Conservation (phyloP, 2,113 vertebrate genomes). For the Recurvirostra avosetta region DNA sequence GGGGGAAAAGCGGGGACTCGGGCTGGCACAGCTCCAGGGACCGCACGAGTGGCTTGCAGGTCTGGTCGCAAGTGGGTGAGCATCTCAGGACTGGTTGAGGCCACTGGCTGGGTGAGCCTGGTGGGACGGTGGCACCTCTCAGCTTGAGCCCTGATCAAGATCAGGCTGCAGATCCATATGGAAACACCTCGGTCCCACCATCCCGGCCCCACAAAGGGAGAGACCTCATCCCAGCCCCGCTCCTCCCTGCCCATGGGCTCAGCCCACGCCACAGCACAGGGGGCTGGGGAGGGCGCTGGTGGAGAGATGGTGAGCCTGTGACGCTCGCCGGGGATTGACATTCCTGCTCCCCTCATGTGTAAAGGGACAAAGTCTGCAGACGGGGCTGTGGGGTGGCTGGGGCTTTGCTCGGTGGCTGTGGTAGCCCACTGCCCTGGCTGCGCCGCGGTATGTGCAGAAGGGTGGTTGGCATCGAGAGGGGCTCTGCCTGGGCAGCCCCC, state of each 20-base stretch:
- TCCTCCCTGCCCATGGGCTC: not conserved
- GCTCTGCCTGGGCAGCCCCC: not conserved
- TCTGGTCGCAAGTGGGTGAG: not conserved
- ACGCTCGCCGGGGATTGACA: not conserved
- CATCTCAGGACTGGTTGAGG: not conserved
- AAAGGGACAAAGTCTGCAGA: constrained; percentile 54
- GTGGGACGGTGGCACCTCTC: not conserved
- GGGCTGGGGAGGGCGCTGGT: not conserved
- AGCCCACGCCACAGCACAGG: not conserved
- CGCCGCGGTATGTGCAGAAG: not conserved
- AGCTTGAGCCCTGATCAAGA: not conserved
- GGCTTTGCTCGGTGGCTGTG: not conserved
- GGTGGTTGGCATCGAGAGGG: not conserved
- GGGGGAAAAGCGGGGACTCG: not conserved
- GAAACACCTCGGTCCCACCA: fast-evolving
- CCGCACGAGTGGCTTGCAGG: fast-evolving
- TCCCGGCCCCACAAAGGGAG: not conserved
- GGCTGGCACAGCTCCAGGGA: not conserved
- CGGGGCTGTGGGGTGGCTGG: not conserved
- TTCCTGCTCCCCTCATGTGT: constrained; percentile 53
- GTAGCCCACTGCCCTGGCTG: not conserved
- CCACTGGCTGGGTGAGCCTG: fast-evolving
- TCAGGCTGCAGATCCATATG: not conserved
- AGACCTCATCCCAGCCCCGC: not conserved
- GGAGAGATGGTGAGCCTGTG: not conserved